A percentile compares a stretch with the other conserved stretches of the same genome.
Evolutionary conservation across 2,797 vertebrate genomes (phyloP).

Genomic region (Sebastes minor): DNA sequence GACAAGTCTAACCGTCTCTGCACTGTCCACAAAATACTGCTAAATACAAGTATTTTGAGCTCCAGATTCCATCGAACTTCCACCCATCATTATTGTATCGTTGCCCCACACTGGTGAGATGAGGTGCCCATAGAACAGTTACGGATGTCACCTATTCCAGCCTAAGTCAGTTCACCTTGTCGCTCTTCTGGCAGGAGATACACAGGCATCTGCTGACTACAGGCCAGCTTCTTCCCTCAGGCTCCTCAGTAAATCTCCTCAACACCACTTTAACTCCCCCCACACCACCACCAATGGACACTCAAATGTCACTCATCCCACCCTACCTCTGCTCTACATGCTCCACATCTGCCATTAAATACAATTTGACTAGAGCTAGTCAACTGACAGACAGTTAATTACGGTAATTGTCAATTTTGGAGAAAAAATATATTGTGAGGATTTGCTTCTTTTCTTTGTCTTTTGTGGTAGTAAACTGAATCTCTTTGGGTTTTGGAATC

Average conservation of each 20-base stretch:
- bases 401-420: background rate
- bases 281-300: background rate
- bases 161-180: background rate
- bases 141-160: background rate
- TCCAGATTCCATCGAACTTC: background rate
- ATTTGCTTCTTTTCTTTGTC: too few species aligned
- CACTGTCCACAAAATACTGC: background rate
- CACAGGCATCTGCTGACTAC: background rate
- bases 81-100: background rate
- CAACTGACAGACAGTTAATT: background rate
- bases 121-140: background rate
- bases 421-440: background rate
- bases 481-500: too few species aligned
- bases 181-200: constrained; percentile 6
- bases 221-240: constrained; percentile 5
- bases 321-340: background rate
- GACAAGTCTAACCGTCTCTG: too few species aligned
- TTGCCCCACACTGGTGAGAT: background rate
- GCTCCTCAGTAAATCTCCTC: background rate
- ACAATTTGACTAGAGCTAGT: background rate
- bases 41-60: background rate
- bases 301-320: background rate
- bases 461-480: too few species aligned
- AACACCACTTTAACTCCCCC: background rate
- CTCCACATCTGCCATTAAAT: background rate